Evolutionary conservation across 1,140 invertebrate species (phyloP).

Genomic region (Procambarus clarkii): DNA sequence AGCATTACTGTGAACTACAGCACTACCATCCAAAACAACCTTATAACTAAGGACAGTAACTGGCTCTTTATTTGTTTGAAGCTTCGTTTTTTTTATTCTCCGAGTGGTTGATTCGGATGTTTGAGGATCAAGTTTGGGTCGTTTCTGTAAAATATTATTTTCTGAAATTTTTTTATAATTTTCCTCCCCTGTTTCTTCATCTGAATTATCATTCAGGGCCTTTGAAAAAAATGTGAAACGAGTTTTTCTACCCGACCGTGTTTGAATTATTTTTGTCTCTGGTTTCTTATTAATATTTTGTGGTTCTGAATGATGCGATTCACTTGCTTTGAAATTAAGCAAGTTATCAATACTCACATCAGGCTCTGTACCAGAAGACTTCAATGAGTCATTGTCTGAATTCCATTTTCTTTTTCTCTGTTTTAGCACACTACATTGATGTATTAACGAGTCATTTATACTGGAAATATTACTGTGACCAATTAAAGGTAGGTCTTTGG

Average conservation of each 20-base stretch:
- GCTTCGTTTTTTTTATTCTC: conserved; percentile 26
- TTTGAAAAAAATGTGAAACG: conserved; percentile 55
- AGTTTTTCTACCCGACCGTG: conserved; percentile 48
- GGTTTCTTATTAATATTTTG: background rate
- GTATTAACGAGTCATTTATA: background rate
- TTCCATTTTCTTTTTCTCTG: background rate
- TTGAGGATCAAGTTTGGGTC: conserved; percentile 5
- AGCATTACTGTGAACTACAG: background rate
- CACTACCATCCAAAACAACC: background rate
- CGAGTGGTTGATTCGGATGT: background rate
- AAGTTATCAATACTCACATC: background rate
- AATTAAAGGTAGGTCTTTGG: conserved; percentile 4
- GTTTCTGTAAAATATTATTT: background rate
- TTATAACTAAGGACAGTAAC: background rate
- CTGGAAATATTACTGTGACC: background rate
- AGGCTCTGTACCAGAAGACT: background rate
- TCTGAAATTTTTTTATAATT: background rate
- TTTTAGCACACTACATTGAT: background rate
- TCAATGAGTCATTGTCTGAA: background rate
- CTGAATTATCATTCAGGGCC: conserved; percentile 38
- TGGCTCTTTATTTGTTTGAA: conserved; percentile 9
- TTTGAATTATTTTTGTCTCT: conserved; percentile 51
- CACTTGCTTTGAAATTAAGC: background rate
- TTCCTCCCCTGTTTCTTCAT: background rate
- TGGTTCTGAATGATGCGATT: too few species aligned